Conservation (phyloP, 2,888 invertebrate genomes). For the Archips xylosteana region DNA sequence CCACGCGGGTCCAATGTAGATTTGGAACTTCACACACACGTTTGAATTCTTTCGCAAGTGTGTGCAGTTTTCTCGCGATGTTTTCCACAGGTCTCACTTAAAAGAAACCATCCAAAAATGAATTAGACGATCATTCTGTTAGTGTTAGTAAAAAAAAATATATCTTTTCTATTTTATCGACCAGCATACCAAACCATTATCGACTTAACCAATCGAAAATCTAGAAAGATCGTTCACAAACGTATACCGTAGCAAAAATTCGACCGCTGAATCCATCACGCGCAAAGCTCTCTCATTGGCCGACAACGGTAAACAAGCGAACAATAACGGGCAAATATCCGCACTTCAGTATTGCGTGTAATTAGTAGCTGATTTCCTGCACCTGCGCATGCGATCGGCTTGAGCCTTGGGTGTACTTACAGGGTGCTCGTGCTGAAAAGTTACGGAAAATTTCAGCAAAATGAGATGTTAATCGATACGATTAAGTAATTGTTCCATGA, state of each 20-base stretch:
- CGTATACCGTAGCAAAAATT: background rate
- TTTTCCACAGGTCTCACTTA: too few species aligned
- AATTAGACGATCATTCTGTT: too few species aligned
- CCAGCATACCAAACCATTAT: background rate
- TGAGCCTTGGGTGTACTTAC: conserved; percentile 15
- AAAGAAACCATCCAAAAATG: too few species aligned
- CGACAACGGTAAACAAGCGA: conserved; percentile 32
- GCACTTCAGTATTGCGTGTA: conserved; percentile 25
- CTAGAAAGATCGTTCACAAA: background rate
- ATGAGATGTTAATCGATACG: background rate
- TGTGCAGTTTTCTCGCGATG: too few species aligned
- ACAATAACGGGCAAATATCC: conserved; percentile 37
- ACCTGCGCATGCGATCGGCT: conserved; percentile 20
- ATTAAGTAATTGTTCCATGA: background rate
- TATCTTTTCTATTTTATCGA: background rate
- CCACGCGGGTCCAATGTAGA: too few species aligned
- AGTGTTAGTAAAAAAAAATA: too few species aligned
- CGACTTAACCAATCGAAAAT: background rate
- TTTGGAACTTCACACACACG: too few species aligned
- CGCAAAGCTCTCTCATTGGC: background rate
- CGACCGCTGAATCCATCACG: background rate
- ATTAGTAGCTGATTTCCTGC: conserved; percentile 37
- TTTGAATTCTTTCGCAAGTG: too few species aligned
- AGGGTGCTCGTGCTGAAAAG: conserved; percentile 18
- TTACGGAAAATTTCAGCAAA: background rate